A percentile compares a stretch with the other conserved stretches of the same genome.
Evolutionary conservation across 2,888 invertebrate genomes (phyloP).

Genomic region (Chesias legatella): DNA sequence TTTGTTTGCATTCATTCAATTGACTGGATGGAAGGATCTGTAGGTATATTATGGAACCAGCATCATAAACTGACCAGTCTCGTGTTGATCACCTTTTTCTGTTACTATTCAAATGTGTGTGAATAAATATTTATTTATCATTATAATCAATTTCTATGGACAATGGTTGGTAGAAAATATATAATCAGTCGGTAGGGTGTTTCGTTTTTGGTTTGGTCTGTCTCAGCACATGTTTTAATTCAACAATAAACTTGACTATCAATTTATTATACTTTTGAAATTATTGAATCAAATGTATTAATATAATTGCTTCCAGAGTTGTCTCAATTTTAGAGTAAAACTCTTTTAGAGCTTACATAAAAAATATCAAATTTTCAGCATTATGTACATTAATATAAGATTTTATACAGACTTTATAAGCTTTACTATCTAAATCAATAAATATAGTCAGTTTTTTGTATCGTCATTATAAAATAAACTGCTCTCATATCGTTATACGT

Average conservation of each 20-base stretch:
- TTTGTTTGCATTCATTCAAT: too few species aligned
- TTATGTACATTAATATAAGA: constrained; percentile 20
- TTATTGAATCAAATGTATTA: constrained; percentile 3
- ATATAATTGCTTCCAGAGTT: constrained; percentile 55
- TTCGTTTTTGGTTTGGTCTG: not conserved
- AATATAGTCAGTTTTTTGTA: constrained; percentile 58
- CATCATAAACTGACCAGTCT: too few species aligned
- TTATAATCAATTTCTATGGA: not conserved
- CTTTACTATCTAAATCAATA: constrained; percentile 49
- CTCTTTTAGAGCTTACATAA: constrained; percentile 20
- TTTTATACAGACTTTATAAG: constrained; percentile 22
- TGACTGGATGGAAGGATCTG: too few species aligned
- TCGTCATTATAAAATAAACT: constrained; percentile 52
- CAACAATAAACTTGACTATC: not conserved
- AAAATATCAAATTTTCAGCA: constrained; percentile 16
- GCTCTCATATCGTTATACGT: constrained; percentile 37
- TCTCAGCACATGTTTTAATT: constrained; percentile 8
- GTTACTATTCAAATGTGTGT: not conserved
- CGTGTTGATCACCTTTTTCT: too few species aligned
- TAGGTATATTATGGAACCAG: too few species aligned
- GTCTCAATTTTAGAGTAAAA: constrained; percentile 43
- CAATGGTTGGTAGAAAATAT: too few species aligned
- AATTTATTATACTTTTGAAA: too few species aligned
- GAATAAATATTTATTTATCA: constrained; percentile 2
- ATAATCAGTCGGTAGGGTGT: constrained; percentile 5